A percentile compares a stretch with the other conserved stretches of the same genome.
Evolutionary conservation across 2,113 vertebrate species (phyloP).

Genomic region (Craseonycteris thonglongyai): DNA sequence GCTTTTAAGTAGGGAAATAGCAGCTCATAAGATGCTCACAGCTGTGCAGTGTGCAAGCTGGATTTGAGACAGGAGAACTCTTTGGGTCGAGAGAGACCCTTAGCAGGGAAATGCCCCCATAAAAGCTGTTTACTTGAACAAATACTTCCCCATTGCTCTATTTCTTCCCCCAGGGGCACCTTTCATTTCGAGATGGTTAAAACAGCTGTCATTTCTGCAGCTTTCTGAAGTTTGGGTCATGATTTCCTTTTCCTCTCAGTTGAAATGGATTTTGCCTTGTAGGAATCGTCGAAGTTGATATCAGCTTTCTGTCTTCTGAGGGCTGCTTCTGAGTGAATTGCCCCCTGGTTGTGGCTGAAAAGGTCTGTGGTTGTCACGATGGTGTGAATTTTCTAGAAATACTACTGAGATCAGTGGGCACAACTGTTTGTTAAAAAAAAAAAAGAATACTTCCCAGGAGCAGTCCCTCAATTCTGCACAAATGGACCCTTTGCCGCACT

Average conservation of each 20-base stretch:
- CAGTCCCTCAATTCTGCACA: background rate
- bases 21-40: background rate
- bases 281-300: background rate
- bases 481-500: background rate
- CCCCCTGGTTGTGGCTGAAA: background rate
- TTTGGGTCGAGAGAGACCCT: background rate
- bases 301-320: background rate
- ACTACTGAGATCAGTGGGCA: background rate
- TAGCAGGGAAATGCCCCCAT: background rate
- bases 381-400: conserved; percentile 27
- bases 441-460: background rate
- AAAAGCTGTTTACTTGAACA: background rate
- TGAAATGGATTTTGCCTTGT: background rate
- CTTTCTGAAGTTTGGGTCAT: background rate
- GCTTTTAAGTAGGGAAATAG: background rate
- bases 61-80: background rate
- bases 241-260: background rate
- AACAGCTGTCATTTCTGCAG: background rate
- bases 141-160: background rate
- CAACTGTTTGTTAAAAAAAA: background rate
- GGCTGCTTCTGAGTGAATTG: background rate
- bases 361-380: background rate
- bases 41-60: no score
- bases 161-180: background rate
- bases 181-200: background rate